Evolutionary conservation across 2,888 invertebrate species (phyloP).

Genomic region (Ramazzottius varieornatus): DNA sequence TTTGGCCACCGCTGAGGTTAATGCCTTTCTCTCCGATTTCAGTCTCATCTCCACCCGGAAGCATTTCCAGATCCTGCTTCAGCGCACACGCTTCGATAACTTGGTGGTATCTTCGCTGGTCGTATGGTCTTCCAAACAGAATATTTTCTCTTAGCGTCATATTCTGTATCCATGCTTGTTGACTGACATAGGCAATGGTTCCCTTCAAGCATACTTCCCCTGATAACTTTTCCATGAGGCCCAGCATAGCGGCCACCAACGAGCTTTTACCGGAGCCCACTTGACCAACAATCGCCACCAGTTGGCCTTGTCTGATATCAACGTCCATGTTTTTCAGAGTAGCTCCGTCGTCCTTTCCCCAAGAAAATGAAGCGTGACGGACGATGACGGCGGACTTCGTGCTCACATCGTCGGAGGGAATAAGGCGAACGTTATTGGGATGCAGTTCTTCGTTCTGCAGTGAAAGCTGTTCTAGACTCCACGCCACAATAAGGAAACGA

Average conservation of each 20-base stretch:
- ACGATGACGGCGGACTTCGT: conserved; percentile 47
- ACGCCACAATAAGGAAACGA: too few relatives aligned
- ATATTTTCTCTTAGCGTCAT: conserved; percentile 26
- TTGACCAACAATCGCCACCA: conserved; percentile 26
- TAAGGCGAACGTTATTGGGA: conserved; percentile 33
- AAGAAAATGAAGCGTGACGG: conserved; percentile 60
- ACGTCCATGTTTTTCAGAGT: conserved; percentile 19
- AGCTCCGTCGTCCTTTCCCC: conserved; percentile 34
- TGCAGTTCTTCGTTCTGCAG: conserved; percentile 72
- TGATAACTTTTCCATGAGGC: conserved; percentile 23
- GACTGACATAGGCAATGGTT: conserved; percentile 56
- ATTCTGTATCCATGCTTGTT: conserved; percentile 85
- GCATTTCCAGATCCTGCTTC: conserved; percentile 23
- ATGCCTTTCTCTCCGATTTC: conserved; percentile 37
- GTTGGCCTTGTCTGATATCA: conserved; percentile 16
- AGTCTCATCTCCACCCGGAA: conserved; percentile 26
- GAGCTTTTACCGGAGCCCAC: conserved; percentile 29
- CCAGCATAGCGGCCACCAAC: conserved; percentile 25
- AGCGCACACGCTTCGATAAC: conserved; percentile 26
- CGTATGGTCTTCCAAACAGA: conserved; percentile 20
- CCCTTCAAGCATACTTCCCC: conserved; percentile 26
- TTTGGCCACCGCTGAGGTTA: conserved; percentile 59
- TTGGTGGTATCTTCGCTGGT: conserved; percentile 16
- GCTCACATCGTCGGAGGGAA: neutral
- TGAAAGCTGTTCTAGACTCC: too few relatives aligned